Evolutionary conservation across 2,113 vertebrate species (phyloP).

Genomic region (Otocyon megalotis): DNA sequence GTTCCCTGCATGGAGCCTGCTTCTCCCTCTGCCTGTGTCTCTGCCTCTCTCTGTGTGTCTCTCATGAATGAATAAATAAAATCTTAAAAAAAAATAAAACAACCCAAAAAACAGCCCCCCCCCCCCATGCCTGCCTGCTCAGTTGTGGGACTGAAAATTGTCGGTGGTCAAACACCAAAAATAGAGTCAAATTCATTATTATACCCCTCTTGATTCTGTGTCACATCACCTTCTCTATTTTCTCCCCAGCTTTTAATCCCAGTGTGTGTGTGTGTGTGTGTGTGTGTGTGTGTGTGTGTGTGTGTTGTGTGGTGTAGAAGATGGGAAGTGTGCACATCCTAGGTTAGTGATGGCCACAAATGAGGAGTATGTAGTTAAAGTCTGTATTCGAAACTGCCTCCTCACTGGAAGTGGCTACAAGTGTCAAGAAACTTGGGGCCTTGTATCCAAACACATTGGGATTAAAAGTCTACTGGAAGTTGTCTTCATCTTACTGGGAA

Average conservation of each 20-base stretch:
- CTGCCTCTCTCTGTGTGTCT: too few species aligned
- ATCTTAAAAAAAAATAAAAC: not conserved
- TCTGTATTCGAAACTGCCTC: not conserved
- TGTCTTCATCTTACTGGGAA: not conserved
- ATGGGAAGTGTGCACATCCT: not conserved
- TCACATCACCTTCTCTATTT: not conserved
- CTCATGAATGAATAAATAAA: too few species aligned
- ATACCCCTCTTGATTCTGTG: not conserved
- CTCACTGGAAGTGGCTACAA: not conserved
- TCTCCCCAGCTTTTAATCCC: not conserved
- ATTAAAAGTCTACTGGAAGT: not conserved
- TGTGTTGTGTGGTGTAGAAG: not conserved
- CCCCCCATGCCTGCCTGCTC: not conserved
- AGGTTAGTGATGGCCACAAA: not conserved
- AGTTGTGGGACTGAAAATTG: not conserved
- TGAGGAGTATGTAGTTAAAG: not conserved
- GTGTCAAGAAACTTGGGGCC: not conserved
- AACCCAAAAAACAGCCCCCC: not conserved
- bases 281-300: fast-evolving
- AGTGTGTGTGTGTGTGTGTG: not conserved
- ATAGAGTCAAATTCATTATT: not conserved
- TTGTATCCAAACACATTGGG: not conserved
- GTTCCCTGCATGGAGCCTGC: too few species aligned
- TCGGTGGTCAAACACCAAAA: not conserved
- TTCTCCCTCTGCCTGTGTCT: too few species aligned